Evolutionary conservation across 2,797 vertebrate genomes (phyloP).

Genomic region (Gymnothorax javanicus): DNA sequence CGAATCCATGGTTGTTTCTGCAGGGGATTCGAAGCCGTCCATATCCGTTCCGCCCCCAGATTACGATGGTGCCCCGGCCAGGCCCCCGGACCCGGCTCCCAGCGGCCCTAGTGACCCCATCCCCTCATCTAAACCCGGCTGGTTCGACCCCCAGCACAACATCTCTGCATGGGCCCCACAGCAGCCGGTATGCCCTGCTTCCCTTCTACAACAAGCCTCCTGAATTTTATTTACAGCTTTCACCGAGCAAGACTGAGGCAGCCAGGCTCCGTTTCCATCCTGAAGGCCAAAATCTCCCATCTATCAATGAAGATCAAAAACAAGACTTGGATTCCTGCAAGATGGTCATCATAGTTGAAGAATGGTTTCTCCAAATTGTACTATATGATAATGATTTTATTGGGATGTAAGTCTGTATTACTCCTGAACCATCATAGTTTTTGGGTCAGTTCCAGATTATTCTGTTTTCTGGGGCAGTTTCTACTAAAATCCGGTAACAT

Average conservation of each 20-base stretch:
- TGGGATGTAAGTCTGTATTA: too few relatives aligned
- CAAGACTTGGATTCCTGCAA: background rate
- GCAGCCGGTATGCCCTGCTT: slow-evolving; percentile 71
- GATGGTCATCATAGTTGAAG: background rate
- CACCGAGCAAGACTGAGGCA: background rate
- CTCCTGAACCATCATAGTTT: too few relatives aligned
- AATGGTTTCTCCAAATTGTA: background rate
- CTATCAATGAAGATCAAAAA: background rate
- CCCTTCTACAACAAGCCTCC: background rate
- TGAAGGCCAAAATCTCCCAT: background rate
- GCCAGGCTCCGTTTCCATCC: background rate
- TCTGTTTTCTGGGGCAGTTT: background rate
- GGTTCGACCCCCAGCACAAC: slow-evolving; percentile 91
- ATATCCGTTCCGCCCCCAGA: slow-evolving; percentile 81
- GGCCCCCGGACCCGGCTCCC: slow-evolving; percentile 78
- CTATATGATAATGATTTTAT: too few relatives aligned
- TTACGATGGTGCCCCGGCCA: slow-evolving; percentile 77
- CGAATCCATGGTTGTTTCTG: background rate
- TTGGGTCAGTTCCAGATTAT: background rate
- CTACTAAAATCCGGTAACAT: background rate
- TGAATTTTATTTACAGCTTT: background rate
- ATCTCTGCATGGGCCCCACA: slow-evolving; percentile 92
- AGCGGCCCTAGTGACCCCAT: slow-evolving; percentile 82
- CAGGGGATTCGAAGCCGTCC: slow-evolving; percentile 85
- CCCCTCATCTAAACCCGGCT: slow-evolving; percentile 83